These are phyloP conservation scores for Melanotaenia duboulayi DNA, from an alignment of 2,113 vertebrate genomes.

Conservation along the genomic window DNA sequence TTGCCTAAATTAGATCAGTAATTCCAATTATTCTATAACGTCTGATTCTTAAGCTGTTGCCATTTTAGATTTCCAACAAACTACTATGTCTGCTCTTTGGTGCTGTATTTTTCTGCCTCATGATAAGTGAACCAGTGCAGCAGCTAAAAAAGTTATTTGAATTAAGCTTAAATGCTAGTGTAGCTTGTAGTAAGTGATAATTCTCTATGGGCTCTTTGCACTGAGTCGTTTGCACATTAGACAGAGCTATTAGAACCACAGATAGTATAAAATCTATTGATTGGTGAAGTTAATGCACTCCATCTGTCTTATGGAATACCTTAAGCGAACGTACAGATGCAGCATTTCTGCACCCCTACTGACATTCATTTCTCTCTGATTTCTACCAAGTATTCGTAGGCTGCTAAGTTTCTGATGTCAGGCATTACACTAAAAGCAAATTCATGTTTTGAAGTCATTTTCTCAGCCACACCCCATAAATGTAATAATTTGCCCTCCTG, in stretches of 20 bases:
- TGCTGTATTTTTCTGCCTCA: background rate
- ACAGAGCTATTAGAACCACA: constrained; percentile 18
- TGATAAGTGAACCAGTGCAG: background rate
- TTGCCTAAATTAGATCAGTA: background rate
- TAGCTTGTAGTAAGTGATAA: constrained; percentile 6
- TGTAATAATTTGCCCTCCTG: constrained; percentile 74
- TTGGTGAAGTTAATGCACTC: background rate
- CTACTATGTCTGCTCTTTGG: background rate
- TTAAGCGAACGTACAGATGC: background rate
- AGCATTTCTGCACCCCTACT: constrained; percentile 13
- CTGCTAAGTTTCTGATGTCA: constrained; percentile 52
- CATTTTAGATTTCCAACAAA: background rate
- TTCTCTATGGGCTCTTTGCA: background rate
- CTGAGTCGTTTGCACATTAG: constrained; percentile 16
- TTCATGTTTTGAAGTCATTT: constrained; percentile 78
- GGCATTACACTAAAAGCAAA: constrained; percentile 85
- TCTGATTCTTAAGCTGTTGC: background rate
- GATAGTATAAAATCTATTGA: constrained; percentile 20
- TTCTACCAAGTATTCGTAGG: constrained; percentile 43
- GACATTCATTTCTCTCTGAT: constrained; percentile 45
- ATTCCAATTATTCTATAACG: background rate
- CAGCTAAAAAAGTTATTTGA: constrained; percentile 9
- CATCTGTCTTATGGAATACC: background rate
- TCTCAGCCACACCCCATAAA: constrained; percentile 70
- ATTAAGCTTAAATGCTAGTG: constrained; percentile 5